Evolutionary conservation across 2,888 invertebrate species (phyloP).

Genomic region (Idaea dimidiata): DNA sequence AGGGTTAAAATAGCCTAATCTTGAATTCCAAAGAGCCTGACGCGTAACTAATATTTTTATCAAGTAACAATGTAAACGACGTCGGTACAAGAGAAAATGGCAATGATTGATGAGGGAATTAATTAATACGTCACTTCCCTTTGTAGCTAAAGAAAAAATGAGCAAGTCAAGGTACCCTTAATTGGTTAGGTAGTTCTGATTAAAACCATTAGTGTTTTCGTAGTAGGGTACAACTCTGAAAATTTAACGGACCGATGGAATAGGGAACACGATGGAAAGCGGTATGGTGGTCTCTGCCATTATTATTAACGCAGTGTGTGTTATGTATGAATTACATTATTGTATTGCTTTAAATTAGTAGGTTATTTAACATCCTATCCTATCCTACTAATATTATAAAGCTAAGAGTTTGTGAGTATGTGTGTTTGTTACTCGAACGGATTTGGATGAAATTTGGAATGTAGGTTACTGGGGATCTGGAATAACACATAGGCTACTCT

Average conservation of each 20-base stretch:
- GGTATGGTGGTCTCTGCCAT: background rate
- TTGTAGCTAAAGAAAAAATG: conserved; percentile 54
- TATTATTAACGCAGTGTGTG: background rate
- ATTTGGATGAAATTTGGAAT: too few species aligned
- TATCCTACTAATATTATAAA: too few species aligned
- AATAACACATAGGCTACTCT: too few species aligned
- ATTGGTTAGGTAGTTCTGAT: conserved; percentile 41
- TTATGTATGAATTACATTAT: too few species aligned
- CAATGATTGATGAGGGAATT: conserved; percentile 70
- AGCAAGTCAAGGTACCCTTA: conserved; percentile 47
- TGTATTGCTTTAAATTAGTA: too few species aligned
- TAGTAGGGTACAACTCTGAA: background rate
- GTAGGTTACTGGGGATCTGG: too few species aligned
- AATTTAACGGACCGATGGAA: background rate
- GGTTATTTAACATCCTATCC: too few species aligned
- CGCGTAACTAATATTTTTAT: conserved; percentile 33
- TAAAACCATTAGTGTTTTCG: conserved; percentile 9
- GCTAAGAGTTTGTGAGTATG: too few species aligned
- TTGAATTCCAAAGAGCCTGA: background rate
- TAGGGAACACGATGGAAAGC: background rate
- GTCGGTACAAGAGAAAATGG: conserved; percentile 55
- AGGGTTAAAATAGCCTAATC: conserved; percentile 13
- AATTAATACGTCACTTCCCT: conserved; percentile 71
- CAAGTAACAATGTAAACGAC: conserved; percentile 65
- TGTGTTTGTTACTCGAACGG: too few species aligned